Percentiles rank a stretch among this genome's conserved stretches.
Conservation (phyloP, 2,888 invertebrate genomes). For the Petrophora chlorosata region DNA sequence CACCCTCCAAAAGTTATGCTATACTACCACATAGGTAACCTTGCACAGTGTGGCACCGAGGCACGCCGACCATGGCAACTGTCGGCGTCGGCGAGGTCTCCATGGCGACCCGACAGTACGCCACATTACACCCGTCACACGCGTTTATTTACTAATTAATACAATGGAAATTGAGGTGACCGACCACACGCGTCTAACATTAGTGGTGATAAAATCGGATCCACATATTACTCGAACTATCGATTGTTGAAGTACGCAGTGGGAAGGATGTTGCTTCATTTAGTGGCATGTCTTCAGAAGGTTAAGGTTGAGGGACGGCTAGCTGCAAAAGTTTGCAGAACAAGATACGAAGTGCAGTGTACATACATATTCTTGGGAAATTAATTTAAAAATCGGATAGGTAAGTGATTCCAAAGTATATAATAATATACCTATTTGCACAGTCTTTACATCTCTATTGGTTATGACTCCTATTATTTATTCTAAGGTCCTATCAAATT, state of each 20-base stretch:
- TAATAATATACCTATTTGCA: too few species aligned
- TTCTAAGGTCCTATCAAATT: too few species aligned
- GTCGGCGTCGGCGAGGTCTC: slow-evolving; percentile 55
- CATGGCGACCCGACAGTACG: slow-evolving; percentile 56
- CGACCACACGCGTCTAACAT: slow-evolving; percentile 50
- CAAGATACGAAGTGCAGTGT: slow-evolving; percentile 44
- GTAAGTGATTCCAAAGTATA: not conserved
- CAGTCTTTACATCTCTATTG: too few species aligned
- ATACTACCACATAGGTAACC: slow-evolving; percentile 39
- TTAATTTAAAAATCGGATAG: slow-evolving; percentile 29
- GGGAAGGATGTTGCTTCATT: slow-evolving; percentile 28
- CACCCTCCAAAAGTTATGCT: slow-evolving; percentile 43
- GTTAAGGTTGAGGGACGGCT: slow-evolving; percentile 48
- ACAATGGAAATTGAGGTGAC: slow-evolving; percentile 52
- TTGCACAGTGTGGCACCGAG: slow-evolving; percentile 58
- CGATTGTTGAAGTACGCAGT: slow-evolving; percentile 12
- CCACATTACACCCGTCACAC: slow-evolving; percentile 47
- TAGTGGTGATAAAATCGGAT: slow-evolving; percentile 40
- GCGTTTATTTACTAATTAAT: slow-evolving; percentile 69
- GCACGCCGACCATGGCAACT: slow-evolving; percentile 49
- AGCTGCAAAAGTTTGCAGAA: slow-evolving; percentile 39
- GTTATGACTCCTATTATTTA: too few species aligned
- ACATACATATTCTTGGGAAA: slow-evolving; percentile 37
- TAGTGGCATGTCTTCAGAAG: slow-evolving; percentile 37
- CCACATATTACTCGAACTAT: slow-evolving; percentile 22